These are phyloP conservation scores for Cacoxenus indagator DNA, from an alignment of 2,888 invertebrate genomes.

Conservation along the genomic window DNA sequence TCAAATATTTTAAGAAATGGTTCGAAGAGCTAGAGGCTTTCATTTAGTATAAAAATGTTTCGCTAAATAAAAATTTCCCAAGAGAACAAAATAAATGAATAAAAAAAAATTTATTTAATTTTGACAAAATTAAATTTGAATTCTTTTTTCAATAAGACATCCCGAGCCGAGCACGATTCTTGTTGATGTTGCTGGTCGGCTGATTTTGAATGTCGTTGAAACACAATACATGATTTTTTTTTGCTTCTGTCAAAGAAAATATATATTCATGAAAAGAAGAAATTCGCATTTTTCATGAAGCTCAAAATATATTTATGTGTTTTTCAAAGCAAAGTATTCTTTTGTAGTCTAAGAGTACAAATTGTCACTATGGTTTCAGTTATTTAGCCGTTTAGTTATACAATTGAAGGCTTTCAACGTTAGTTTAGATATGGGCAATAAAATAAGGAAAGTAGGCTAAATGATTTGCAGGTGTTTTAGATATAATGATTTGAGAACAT, in stretches of 20 bases:
- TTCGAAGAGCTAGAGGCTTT: no score
- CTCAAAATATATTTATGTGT: conserved; percentile 36
- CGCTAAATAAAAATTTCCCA: no score
- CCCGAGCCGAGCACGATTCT: not conserved
- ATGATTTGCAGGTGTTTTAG: no score
- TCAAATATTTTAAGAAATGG: no score
- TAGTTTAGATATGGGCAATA: not conserved
- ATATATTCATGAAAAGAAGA: conserved; percentile 31
- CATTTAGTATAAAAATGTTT: no score
- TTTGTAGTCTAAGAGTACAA: no score
- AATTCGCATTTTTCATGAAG: conserved; percentile 40
- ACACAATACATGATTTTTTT: conserved; percentile 48
- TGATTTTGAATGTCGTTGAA: conserved; percentile 45
- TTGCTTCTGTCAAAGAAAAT: conserved; percentile 59
- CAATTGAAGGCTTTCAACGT: not conserved
- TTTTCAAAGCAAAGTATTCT: conserved; percentile 34
- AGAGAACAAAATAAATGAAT: no score
- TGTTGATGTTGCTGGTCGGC: conserved; percentile 29
- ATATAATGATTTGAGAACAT: no score
- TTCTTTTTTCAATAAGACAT: not conserved
- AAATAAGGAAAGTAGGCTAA: not conserved
- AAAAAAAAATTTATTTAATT: not conserved
- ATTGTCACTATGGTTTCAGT: no score
- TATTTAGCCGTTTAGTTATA: no score
- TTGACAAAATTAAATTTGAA: not conserved